phyloP scores from a whole-genome alignment of 2,888 invertebrate species.

The Adelognathus sp. region DNA sequence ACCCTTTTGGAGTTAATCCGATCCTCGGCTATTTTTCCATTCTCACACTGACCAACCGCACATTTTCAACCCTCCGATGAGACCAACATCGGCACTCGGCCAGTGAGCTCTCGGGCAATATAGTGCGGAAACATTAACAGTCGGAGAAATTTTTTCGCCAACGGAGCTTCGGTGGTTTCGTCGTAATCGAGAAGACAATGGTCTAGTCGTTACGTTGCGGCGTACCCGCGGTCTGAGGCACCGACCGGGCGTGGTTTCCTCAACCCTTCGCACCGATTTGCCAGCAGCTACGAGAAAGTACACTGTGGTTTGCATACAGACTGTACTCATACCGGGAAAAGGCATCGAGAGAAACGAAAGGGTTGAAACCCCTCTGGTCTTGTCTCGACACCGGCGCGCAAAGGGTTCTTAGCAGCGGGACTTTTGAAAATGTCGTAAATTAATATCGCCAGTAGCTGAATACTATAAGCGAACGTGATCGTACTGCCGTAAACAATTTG shows the following conservation, averaged over 20 bases:
- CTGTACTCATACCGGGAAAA: constrained; percentile 29
- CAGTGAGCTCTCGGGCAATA: neutral
- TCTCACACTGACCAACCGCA: neutral
- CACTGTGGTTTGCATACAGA: neutral
- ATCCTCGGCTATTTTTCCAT: neutral
- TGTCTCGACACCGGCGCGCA: constrained; percentile 1
- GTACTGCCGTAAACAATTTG: constrained; percentile 38
- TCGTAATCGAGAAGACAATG: constrained; percentile 66
- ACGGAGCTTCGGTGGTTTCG: constrained; percentile 48
- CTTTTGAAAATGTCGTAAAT: constrained; percentile 56
- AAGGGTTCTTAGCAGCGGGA: neutral
- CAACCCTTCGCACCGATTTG: constrained; percentile 29
- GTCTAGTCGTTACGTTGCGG: constrained; percentile 70
- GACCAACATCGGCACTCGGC: neutral
- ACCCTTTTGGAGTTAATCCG: constrained; percentile 45
- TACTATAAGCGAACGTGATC: constrained; percentile 42
- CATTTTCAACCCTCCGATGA: constrained; percentile 1
- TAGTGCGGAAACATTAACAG: neutral
- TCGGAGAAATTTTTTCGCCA: neutral
- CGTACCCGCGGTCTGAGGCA: constrained; percentile 50
- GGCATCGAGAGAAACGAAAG: constrained; percentile 29
- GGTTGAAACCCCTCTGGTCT: constrained; percentile 31
- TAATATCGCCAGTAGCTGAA: constrained; percentile 52
- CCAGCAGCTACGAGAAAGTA: neutral
- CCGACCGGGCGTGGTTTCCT: constrained; percentile 45